Conservation (phyloP, 2,113 vertebrate genomes). For the Carollia perspicillata region DNA sequence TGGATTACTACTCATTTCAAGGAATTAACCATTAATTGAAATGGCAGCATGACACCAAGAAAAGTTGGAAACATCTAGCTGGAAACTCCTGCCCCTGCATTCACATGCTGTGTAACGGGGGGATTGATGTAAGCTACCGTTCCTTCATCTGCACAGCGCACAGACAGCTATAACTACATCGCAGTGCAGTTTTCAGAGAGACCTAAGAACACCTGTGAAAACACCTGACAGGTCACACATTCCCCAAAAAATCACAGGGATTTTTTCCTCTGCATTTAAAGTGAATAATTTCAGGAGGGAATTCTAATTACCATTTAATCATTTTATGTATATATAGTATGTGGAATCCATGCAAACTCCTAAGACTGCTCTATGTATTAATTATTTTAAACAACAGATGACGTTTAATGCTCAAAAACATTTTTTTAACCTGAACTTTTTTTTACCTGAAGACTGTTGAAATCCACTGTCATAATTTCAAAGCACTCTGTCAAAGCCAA, state of each 20-base stretch:
- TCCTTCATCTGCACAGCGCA: not conserved
- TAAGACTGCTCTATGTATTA: not conserved
- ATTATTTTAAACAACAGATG: not conserved
- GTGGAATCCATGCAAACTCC: not conserved
- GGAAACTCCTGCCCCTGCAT: not conserved
- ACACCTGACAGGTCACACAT: not conserved
- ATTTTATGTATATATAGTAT: not conserved
- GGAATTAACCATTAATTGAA: not conserved
- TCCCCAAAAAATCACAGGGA: not conserved
- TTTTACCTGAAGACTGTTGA: slow-evolving; percentile 92
- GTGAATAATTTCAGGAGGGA: not conserved
- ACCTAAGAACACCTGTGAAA: not conserved
- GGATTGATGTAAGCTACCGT: not conserved
- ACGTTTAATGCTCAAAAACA: not conserved
- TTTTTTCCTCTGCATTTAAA: not conserved
- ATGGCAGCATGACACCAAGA: not conserved
- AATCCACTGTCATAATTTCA: slow-evolving; percentile 90
- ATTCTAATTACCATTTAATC: not conserved
- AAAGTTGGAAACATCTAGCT: not conserved
- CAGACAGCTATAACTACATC: not conserved
- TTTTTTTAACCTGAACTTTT: not conserved
- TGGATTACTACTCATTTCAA: not conserved
- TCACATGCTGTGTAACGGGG: not conserved
- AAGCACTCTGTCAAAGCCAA: slow-evolving; percentile 89
- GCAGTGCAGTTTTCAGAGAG: not conserved